phyloP scores from a whole-genome alignment of 2,113 vertebrate genomes.

The Dasyornis broadbenti region DNA sequence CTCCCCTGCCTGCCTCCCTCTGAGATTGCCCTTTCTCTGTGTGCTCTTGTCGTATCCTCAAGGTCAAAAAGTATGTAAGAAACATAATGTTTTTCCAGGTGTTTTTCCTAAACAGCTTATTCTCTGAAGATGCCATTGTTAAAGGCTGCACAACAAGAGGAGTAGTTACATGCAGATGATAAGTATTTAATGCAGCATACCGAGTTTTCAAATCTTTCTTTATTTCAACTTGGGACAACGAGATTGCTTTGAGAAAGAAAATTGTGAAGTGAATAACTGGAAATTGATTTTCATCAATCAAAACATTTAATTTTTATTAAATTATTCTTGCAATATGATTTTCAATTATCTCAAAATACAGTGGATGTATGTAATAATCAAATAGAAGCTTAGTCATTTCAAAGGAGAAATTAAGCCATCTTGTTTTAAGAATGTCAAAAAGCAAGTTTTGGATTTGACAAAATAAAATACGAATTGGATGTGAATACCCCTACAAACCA shows the following conservation, averaged over 20 bases:
- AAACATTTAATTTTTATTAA: background rate
- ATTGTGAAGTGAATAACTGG: background rate
- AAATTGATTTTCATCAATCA: background rate
- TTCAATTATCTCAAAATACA: background rate
- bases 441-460: accelerated
- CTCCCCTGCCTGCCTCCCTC: background rate
- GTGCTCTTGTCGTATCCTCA: background rate
- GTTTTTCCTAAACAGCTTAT: background rate
- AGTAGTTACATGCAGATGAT: background rate
- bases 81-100: background rate
- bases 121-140: background rate
- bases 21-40: slow-evolving; percentile 10
- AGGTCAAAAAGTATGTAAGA: background rate
- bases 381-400: background rate
- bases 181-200: background rate
- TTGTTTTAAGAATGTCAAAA: background rate
- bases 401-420: background rate
- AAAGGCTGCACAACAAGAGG: background rate
- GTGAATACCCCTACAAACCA: background rate
- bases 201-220: background rate
- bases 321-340: background rate
- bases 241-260: background rate
- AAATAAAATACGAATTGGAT: background rate
- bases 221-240: background rate
- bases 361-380: background rate